Conservation (phyloP, 2,113 vertebrate genomes). For the Indri indri region DNA sequence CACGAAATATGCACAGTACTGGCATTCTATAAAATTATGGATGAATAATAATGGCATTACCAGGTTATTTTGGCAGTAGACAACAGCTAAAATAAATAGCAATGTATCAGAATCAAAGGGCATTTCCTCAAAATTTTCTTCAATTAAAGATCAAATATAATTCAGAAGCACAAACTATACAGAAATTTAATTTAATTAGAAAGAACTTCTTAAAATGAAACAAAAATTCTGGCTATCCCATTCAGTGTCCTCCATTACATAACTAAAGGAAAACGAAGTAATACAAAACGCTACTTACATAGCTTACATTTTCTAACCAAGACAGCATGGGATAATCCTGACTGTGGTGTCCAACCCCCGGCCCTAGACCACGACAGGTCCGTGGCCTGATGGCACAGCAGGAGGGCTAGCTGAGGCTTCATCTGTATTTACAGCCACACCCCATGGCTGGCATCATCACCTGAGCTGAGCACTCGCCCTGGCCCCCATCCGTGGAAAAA, state of each 20-base stretch:
- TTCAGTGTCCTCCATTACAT: not conserved
- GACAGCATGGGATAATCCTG: not conserved
- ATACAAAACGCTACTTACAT: not conserved
- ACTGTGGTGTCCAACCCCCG: no score
- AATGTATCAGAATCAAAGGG: not conserved
- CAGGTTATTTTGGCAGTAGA: not conserved
- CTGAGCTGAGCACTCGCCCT: no score
- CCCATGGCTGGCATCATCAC: no score
- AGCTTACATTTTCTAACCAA: constrained; percentile 34
- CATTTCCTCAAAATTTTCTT: constrained; percentile 28
- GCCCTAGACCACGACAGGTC: no score
- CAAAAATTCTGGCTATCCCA: not conserved
- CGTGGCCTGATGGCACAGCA: no score
- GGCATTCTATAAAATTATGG: constrained; percentile 20
- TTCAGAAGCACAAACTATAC: not conserved
- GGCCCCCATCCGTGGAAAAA: no score
- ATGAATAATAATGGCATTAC: not conserved
- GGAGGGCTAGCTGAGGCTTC: no score
- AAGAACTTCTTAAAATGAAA: constrained; percentile 38
- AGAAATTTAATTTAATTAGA: constrained; percentile 41
- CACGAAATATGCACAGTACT: not conserved
- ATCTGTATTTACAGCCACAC: no score
- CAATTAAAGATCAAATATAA: constrained; percentile 15
- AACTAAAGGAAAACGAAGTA: constrained; percentile 30
- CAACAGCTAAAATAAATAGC: not conserved